Percentiles rank a stretch among this genome's conserved stretches.
These are phyloP conservation scores for Xerus inauris DNA, from an alignment of 2,113 vertebrate genomes.

Conservation along the genomic window DNA sequence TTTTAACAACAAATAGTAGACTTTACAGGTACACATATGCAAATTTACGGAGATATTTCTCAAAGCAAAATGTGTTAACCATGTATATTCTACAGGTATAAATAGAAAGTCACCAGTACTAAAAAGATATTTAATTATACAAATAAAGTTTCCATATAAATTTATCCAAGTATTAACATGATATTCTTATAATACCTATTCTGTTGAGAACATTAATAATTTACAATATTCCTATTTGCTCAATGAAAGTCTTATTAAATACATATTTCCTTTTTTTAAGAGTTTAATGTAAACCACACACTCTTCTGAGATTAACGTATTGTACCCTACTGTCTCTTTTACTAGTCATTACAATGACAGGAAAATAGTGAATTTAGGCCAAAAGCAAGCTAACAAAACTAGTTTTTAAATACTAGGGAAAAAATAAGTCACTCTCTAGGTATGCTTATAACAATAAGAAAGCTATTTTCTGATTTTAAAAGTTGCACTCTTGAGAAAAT, in stretches of 20 bases:
- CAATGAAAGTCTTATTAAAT: conserved; percentile 66
- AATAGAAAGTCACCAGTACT: conserved; percentile 35
- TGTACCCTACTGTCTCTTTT: neutral
- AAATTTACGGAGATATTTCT: conserved; percentile 4
- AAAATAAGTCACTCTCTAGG: neutral
- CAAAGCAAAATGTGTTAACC: neutral
- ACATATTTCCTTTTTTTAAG: conserved; percentile 51
- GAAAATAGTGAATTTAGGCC: conserved; percentile 8
- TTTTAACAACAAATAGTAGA: neutral
- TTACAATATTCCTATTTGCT: conserved; percentile 59
- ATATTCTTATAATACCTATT: neutral
- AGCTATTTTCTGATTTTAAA: conserved; percentile 10
- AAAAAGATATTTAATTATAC: conserved; percentile 37
- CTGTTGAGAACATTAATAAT: conserved; percentile 56
- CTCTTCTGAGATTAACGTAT: conserved; percentile 21
- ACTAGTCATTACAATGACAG: neutral
- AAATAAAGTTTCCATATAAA: conserved; percentile 63
- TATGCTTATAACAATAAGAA: neutral
- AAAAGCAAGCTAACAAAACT: conserved; percentile 22
- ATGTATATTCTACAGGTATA: conserved; percentile 42
- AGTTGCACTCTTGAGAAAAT: neutral
- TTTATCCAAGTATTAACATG: conserved; percentile 45
- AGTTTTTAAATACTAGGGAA: neutral
- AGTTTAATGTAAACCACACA: neutral
- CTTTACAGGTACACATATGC: neutral